Evolutionary conservation across 2,113 vertebrate genomes (phyloP).

Genomic region (Herpailurus yagouaroundi): DNA sequence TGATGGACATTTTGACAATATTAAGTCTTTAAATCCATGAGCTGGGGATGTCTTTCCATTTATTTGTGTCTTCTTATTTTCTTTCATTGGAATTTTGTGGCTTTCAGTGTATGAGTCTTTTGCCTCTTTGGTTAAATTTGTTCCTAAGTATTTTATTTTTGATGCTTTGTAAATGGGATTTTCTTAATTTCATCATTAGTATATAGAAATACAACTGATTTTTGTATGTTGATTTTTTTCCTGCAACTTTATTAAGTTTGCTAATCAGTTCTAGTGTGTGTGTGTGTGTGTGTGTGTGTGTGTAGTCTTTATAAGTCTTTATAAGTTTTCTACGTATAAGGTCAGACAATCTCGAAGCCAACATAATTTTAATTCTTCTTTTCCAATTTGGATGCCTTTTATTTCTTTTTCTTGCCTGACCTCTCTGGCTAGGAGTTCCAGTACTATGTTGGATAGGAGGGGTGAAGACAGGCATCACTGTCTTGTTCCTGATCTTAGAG

Average conservation of each 20-base stretch:
- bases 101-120: neutral
- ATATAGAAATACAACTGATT: neutral
- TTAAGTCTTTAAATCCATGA: neutral
- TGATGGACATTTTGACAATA: neutral
- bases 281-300: neutral
- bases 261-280: neutral
- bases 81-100: neutral
- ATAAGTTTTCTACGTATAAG: neutral
- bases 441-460: neutral
- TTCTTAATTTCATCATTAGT: constrained; percentile 3
- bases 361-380: neutral
- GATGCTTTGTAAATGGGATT: neutral
- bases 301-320: neutral
- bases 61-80: neutral
- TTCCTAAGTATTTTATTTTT: neutral
- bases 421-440: neutral
- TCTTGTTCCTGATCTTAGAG: neutral
- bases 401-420: neutral
- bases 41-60: neutral
- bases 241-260: neutral
- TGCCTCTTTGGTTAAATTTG: neutral
- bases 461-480: neutral
- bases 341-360: neutral
- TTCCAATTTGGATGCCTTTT: neutral
- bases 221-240: neutral